A percentile compares a stretch with the other conserved stretches of the same genome.
Conservation (phyloP, 2,888 invertebrate species). For the Leptogaster cylindrica region DNA sequence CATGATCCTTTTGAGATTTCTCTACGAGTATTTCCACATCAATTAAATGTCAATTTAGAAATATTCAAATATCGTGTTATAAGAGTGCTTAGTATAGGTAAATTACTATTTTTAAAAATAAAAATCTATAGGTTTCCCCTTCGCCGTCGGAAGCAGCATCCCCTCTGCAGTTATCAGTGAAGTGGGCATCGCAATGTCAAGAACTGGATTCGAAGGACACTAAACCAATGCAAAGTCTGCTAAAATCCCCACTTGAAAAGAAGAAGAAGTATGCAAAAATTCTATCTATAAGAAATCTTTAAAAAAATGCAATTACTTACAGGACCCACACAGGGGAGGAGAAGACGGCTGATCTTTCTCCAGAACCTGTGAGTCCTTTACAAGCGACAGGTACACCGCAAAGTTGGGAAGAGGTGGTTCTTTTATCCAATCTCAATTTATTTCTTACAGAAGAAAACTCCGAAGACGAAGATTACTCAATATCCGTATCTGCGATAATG, state of each 20-base stretch:
- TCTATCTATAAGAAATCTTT: too few species aligned
- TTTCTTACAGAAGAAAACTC: slow-evolving; percentile 58
- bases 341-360: slow-evolving; percentile 50
- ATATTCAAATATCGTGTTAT: too few species aligned
- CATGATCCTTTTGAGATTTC: too few species aligned
- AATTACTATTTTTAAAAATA: too few species aligned
- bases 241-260: slow-evolving; percentile 53
- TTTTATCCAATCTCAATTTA: background rate
- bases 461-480: slow-evolving; percentile 86
- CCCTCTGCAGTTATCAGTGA: slow-evolving; percentile 61
- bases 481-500: slow-evolving; percentile 83
- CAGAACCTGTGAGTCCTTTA: slow-evolving; percentile 50
- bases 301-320: slow-evolving; percentile 3
- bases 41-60: too few species aligned
- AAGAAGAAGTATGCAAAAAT: slow-evolving; percentile 48
- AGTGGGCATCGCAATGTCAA: slow-evolving; percentile 60
- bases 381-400: slow-evolving; percentile 50
- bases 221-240: slow-evolving; percentile 56
- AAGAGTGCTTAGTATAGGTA: too few species aligned
- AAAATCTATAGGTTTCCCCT: slow-evolving; percentile 17
- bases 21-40: too few species aligned
- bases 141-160: slow-evolving; percentile 53
- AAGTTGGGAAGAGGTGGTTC: background rate
- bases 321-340: slow-evolving; percentile 49
- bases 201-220: slow-evolving; percentile 51